These are phyloP conservation scores for Microdon myrmicae DNA, from an alignment of 2,888 invertebrate species.

Conservation along the genomic window DNA sequence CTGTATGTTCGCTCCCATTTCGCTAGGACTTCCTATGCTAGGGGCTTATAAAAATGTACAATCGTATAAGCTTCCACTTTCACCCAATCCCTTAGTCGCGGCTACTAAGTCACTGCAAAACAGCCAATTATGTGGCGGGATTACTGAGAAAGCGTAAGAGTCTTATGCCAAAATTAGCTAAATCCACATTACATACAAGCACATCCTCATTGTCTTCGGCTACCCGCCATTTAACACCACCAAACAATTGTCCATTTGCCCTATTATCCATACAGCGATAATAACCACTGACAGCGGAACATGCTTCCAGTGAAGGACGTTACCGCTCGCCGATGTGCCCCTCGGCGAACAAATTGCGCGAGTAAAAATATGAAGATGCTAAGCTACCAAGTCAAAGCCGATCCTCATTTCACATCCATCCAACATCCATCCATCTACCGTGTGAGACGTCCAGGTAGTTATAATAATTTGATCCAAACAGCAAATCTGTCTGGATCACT, in stretches of 20 bases:
- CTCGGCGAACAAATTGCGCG: neutral
- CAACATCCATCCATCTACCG: conserved; percentile 6
- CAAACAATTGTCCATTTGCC: conserved; percentile 9
- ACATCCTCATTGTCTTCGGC: too few species aligned
- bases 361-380: conserved; percentile 1
- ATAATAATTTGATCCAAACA: conserved; percentile 51
- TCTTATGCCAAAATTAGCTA: too few species aligned
- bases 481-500: conserved; percentile 52
- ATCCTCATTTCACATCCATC: neutral
- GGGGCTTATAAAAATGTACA: too few species aligned
- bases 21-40: too few species aligned
- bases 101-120: too few species aligned
- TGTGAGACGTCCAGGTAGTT: conserved; percentile 9
- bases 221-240: too few species aligned
- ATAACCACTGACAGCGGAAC: conserved; percentile 20
- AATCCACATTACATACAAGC: too few species aligned
- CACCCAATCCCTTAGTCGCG: too few species aligned
- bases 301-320: conserved; percentile 30
- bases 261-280: conserved; percentile 12
- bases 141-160: too few species aligned
- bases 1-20: too few species aligned
- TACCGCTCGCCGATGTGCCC: neutral
- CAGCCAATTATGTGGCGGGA: too few species aligned
- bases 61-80: too few species aligned
- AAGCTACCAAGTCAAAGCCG: conserved; percentile 27